Base-by-base conservation (phyloP, 2,797 vertebrate genomes). In the Acipenser oxyrinchus region DNA sequence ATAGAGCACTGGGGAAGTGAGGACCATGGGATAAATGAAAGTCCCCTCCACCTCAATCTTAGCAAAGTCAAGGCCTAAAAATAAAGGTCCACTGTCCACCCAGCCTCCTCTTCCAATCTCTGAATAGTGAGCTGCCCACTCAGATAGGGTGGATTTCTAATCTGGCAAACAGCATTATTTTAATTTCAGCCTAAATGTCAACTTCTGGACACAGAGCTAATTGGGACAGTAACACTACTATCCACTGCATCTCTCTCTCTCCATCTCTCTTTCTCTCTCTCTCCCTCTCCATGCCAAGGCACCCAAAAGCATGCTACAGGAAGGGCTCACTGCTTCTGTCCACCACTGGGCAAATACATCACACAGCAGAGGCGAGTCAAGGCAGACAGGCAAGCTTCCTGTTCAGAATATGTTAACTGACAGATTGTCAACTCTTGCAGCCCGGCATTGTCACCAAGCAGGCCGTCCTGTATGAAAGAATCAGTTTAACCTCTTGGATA, bases 141-240 rank as follows among this genome's bases (percentile, higher is more conserved):
- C 23, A 3, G 23, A 37, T 4, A 37, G 23, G 23, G 23, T 37
- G 23, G 23, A 37, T 37, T 37, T 37, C 23, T 37, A 37, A 37
- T 37, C 23, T 37, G 23, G 23, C 23, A 37, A 87, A 87, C 84
- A 87, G 80, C 78, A 87, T 89, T 88, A 89, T 86, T 87, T 83
- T 88, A 85, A 86, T 84, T 86, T 82, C 78, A 73, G 81, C 79
- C 76, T 78, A 76, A 87, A 82, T 91, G 87, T 91, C 86, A 85
- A 78, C 81, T 84, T 81, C 86, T 84, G 23, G 4, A 4, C 23
- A 37, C 23, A 37, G 23, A 37, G 23, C 23, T 37, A 37, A 37
- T 37, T 75, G 74, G 74, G 62, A 83, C 80, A 70, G 77, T 73
- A 76, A 84, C 82, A 82, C 82, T 37, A 3, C 23, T 82, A 86